Conservation (phyloP, 2,888 invertebrate species). For the Athalia rosae region DNA sequence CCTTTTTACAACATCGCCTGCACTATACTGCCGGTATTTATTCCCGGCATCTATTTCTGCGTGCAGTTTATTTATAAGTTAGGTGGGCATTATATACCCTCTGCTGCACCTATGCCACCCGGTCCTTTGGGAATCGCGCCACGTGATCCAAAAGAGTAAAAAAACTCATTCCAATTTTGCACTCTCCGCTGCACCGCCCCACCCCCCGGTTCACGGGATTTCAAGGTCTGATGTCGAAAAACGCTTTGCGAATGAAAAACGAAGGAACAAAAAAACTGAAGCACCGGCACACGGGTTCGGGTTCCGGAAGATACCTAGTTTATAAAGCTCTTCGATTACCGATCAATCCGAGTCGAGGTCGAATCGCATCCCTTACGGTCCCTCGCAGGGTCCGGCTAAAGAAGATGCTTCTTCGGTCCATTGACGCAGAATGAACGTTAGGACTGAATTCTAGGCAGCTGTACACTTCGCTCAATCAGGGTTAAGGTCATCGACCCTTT, state of each 20-base stretch:
- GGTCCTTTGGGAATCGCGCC: background rate
- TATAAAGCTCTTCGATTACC: background rate
- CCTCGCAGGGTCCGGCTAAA: background rate
- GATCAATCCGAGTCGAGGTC: constrained; percentile 15
- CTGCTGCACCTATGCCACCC: constrained; percentile 31
- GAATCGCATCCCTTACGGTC: constrained; percentile 10
- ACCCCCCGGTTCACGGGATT: background rate
- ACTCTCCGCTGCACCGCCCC: constrained; percentile 1
- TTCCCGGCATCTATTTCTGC: constrained; percentile 30
- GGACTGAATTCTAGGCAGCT: constrained; percentile 23
- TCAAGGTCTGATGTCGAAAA: background rate
- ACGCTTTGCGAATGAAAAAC: background rate
- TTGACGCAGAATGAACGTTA: constrained; percentile 29
- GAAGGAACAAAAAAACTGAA: background rate
- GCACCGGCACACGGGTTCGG: too few relatives aligned
- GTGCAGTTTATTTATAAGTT: constrained; percentile 20
- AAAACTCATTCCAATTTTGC: background rate
- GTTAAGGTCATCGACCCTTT: constrained; percentile 23
- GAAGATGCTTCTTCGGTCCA: constrained; percentile 30
- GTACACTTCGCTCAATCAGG: background rate
- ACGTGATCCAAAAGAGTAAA: too few relatives aligned
- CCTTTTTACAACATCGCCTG: background rate
- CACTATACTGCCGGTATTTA: constrained; percentile 1
- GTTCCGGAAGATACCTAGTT: too few relatives aligned
- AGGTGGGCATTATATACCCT: background rate